Conservation (phyloP, 2,113 vertebrate genomes). For the Chionomys nivalis region DNA sequence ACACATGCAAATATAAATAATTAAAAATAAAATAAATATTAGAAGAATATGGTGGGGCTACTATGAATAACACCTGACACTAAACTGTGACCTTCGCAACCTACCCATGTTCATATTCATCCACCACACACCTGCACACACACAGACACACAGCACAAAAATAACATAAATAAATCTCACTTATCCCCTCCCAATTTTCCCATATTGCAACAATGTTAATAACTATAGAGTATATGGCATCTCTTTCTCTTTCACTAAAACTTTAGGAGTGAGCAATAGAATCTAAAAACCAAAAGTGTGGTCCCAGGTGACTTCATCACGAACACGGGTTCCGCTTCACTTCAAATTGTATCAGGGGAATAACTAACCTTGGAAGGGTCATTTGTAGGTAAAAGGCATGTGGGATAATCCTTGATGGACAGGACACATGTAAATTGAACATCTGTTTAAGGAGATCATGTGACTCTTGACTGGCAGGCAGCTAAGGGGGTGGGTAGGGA, state of each 20-base stretch:
- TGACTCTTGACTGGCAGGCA: conserved; percentile 41
- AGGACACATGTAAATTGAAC: background rate
- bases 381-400: background rate
- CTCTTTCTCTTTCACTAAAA: conserved; percentile 15
- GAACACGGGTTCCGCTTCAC: background rate
- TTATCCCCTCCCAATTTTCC: background rate
- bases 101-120: background rate
- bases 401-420: background rate
- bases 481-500: conserved; percentile 36
- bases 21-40: background rate
- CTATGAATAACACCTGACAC: background rate
- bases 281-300: background rate
- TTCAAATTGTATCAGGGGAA: background rate
- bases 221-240: background rate
- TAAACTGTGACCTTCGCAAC: background rate
- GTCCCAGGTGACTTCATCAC: conserved; percentile 12
- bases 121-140: background rate
- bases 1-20: background rate
- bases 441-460: conserved; percentile 44
- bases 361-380: conserved; percentile 40
- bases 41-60: background rate
- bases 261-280: conserved; percentile 7
- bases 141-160: background rate
- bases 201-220: background rate
- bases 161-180: background rate